Conservation (phyloP, 2,797 vertebrate species). For the Hylomyscus alleni region DNA sequence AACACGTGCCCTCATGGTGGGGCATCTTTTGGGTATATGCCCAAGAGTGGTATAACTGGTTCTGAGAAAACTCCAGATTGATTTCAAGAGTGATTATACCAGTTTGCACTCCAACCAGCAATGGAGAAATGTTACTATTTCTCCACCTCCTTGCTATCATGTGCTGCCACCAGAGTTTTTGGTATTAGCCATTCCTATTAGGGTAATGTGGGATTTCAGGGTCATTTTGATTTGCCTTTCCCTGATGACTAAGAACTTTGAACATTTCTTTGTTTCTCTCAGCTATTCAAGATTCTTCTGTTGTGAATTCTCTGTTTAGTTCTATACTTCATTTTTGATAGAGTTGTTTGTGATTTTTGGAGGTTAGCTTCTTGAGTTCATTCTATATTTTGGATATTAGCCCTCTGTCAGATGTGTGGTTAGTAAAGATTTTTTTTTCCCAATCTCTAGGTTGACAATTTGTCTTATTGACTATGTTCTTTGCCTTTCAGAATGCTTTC, state of each 20-base stretch:
- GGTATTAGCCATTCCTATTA: background rate
- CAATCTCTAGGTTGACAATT: background rate
- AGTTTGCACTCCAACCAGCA: background rate
- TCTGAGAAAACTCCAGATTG: background rate
- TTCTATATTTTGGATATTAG: background rate
- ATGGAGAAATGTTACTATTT: background rate
- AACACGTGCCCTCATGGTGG: background rate
- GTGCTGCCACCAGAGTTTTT: background rate
- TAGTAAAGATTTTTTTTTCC: background rate
- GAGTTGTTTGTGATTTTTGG: background rate
- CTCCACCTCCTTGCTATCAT: background rate
- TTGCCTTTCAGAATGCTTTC: background rate
- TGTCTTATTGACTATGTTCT: background rate
- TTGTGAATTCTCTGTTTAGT: background rate
- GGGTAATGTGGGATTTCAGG: background rate
- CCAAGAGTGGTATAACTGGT: background rate
- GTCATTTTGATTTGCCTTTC: background rate
- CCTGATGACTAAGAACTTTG: background rate
- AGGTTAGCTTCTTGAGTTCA: background rate
- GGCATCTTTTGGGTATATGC: background rate
- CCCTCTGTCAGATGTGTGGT: background rate
- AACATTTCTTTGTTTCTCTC: background rate
- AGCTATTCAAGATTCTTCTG: background rate
- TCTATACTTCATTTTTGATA: background rate
- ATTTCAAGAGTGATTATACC: background rate